Evolutionary conservation across 2,113 vertebrate genomes (phyloP).

Genomic region (Anhinga anhinga): DNA sequence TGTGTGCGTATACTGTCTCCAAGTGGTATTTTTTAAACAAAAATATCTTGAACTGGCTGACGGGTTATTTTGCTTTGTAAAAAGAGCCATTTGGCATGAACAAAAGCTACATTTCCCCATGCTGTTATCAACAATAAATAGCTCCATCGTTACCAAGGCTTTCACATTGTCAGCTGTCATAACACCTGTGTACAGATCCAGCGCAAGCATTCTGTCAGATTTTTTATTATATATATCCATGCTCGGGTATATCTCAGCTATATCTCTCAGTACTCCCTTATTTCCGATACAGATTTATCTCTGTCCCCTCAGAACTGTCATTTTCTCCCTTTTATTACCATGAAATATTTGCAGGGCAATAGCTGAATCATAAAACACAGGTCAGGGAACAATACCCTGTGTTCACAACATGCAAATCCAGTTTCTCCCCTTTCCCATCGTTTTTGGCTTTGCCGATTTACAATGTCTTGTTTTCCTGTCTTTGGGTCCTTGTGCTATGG

Average conservation of each 20-base stretch:
- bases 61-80: not conserved
- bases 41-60: not conserved
- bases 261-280: not conserved
- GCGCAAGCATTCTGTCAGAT: not conserved
- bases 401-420: not conserved
- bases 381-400: not conserved
- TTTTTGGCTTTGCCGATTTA: not conserved
- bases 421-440: not conserved
- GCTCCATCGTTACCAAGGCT: not conserved
- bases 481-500: not conserved
- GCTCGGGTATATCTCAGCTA: not conserved
- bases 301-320: not conserved
- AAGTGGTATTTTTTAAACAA: not conserved
- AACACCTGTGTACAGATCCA: not conserved
- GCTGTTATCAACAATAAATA: not conserved
- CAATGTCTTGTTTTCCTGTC: not conserved
- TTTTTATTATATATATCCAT: not conserved
- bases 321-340: not conserved
- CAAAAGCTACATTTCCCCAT: not conserved
- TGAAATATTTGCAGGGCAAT: not conserved
- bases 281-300: slow-evolving; percentile 7
- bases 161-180: not conserved
- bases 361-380: not conserved
- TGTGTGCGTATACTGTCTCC: not conserved
- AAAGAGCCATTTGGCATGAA: not conserved